Evolutionary conservation across 2,797 vertebrate genomes (phyloP).

Genomic region (Hemitrygon akajei): DNA sequence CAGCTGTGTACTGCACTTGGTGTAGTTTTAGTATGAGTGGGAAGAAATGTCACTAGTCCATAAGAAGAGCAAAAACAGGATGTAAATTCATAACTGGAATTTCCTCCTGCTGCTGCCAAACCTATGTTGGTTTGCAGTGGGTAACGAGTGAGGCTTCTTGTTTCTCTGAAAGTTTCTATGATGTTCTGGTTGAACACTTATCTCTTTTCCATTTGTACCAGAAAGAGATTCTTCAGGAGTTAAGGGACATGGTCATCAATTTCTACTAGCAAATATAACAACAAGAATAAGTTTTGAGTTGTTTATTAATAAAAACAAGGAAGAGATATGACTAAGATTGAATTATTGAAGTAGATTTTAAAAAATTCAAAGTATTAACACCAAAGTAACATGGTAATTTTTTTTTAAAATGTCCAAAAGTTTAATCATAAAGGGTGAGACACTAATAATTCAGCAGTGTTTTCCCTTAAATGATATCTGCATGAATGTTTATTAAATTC

Average conservation of each 20-base stretch:
- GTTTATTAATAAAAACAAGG: conserved; percentile 8
- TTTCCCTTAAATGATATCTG: background rate
- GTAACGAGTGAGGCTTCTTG: background rate
- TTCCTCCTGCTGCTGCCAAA: background rate
- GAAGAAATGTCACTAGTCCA: background rate
- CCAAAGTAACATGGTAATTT: background rate
- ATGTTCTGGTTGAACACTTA: background rate
- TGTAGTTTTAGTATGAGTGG: background rate
- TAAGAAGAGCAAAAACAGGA: conserved; percentile 21
- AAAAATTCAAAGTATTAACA: conserved; percentile 12
- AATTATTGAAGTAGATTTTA: background rate
- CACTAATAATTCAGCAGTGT: background rate
- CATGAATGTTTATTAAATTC: background rate
- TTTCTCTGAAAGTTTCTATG: conserved; percentile 5
- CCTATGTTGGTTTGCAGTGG: background rate
- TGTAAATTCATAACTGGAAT: conserved; percentile 25
- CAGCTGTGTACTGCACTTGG: background rate
- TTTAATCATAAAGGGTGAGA: background rate
- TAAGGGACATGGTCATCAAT: background rate
- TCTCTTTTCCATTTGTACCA: conserved; percentile 2
- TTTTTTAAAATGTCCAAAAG: background rate
- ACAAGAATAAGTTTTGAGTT: background rate
- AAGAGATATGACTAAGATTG: conserved; percentile 24
- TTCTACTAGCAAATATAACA: background rate
- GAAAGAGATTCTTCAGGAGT: background rate